phyloP scores from a whole-genome alignment of 2,797 vertebrate genomes.

The Morelia viridis region DNA sequence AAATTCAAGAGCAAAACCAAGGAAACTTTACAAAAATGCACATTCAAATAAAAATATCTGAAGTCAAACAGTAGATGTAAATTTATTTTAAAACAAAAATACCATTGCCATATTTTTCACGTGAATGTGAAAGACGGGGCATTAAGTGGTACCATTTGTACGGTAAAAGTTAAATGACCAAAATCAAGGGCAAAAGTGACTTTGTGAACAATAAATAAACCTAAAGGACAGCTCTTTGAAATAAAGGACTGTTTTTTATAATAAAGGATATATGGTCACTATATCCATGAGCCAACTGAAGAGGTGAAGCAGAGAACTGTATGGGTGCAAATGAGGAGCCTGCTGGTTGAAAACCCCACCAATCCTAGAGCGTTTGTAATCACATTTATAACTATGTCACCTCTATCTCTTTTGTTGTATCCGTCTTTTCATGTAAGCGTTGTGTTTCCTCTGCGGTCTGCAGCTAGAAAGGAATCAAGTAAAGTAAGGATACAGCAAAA shows the following conservation, averaged over 20 bases:
- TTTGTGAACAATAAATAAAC: not conserved
- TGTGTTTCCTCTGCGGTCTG: constrained; percentile 70
- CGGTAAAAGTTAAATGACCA: not conserved
- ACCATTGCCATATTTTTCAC: not conserved
- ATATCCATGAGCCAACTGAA: not conserved
- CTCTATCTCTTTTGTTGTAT: constrained; percentile 70
- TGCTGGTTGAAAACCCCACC: not conserved
- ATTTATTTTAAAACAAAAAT: not conserved
- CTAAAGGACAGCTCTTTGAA: not conserved
- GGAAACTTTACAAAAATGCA: not conserved
- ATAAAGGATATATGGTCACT: not conserved
- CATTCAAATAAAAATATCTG: not conserved
- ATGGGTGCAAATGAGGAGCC: not conserved
- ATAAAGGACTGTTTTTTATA: not conserved
- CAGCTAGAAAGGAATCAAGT: not conserved
- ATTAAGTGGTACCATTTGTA: not conserved
- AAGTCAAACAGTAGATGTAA: not conserved
- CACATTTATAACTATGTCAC: constrained; percentile 47
- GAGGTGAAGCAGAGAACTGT: not conserved
- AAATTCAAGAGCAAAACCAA: not conserved
- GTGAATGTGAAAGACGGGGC: not conserved
- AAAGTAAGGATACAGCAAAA: not conserved
- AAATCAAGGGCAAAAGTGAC: not conserved
- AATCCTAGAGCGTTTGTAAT: fast-evolving
- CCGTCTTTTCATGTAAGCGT: constrained; percentile 45